Conservation (phyloP, 2,888 invertebrate genomes). For the Loripinus fragilis region DNA sequence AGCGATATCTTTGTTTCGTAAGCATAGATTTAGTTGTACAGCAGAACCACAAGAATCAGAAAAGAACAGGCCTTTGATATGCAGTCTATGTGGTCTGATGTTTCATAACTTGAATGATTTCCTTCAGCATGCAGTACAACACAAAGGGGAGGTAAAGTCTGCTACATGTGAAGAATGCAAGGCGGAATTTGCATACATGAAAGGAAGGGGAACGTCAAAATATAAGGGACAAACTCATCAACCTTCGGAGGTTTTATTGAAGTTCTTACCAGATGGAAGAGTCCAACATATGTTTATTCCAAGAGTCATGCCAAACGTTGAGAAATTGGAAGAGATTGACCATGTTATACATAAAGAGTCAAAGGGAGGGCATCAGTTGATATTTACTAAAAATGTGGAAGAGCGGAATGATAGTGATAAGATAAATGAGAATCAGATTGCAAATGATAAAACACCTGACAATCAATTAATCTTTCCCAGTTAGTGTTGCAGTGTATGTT, state of each 20-base stretch:
- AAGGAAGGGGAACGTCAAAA: neutral
- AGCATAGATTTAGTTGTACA: too few relatives aligned
- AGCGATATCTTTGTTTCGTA: too few relatives aligned
- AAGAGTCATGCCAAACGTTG: too few relatives aligned
- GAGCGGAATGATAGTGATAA: neutral
- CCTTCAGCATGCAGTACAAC: neutral
- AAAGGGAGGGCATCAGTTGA: neutral
- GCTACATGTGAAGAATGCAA: neutral
- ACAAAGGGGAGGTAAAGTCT: neutral
- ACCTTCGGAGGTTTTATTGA: neutral
- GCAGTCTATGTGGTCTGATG: neutral
- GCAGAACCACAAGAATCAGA: too few relatives aligned
- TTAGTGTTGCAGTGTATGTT: too few relatives aligned
- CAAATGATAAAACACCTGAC: too few relatives aligned
- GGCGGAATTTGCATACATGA: neutral
- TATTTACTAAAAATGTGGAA: neutral
- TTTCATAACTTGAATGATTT: neutral
- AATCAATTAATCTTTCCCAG: too few relatives aligned
- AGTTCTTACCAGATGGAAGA: neutral
- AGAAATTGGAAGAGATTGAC: neutral
- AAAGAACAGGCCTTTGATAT: too few relatives aligned
- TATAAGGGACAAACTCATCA: neutral
- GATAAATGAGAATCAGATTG: neutral
- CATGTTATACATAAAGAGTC: neutral
- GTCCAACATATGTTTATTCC: neutral